Base-by-base conservation (phyloP, 2,888 invertebrate species). In the Chaetogeoica ovagalla region DNA sequence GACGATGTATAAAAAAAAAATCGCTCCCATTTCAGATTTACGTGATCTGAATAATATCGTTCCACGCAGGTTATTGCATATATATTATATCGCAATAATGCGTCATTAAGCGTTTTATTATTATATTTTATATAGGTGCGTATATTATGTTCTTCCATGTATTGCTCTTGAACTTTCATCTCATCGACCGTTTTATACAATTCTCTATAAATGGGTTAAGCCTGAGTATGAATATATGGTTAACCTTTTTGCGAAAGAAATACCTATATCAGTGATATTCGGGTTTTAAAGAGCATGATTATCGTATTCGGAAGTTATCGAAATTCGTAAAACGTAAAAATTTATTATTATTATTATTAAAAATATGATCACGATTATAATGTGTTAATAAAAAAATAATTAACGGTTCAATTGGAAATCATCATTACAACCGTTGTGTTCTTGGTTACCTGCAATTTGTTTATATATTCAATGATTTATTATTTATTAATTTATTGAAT, bases 11-110 rank as follows among this genome's bases (percentile, higher is more conserved):
- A 55, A n/a, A 57, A 59, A 37, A 57, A 77, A 48, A 68, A 43
- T 71, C 71, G 65, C 23, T 63, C 71, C 63, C 62, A 39, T 63
- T 63, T 63, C 57, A 71, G 52, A 62, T 77, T 39, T 65, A 79
- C 79, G 79, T 79, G 79, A 71, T 57, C 43, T 55, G 71, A 79
- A 79, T 30, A 30, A 30, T 71, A 79, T 65, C 43, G n/a, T 71
- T 63, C 19, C 19, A 55, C 21, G 63, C 30, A 8, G 48, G n/a
- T 71, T 48, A 48, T 15, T 55, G 79, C 23, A 37, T 69, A n/a
- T 63, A 70, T 71, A 43, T 7, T 70, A 76, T 19, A 55, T 60
- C 59, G 11, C 23, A 39, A 65, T 65, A 57, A 74, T 62, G 62
- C 70, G 19, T 63, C 57, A 43, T 71, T 79, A 71, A 65, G 55